Evolutionary conservation across 1,140 invertebrate genomes (phyloP).

Genomic region (Aradophagus sp.): DNA sequence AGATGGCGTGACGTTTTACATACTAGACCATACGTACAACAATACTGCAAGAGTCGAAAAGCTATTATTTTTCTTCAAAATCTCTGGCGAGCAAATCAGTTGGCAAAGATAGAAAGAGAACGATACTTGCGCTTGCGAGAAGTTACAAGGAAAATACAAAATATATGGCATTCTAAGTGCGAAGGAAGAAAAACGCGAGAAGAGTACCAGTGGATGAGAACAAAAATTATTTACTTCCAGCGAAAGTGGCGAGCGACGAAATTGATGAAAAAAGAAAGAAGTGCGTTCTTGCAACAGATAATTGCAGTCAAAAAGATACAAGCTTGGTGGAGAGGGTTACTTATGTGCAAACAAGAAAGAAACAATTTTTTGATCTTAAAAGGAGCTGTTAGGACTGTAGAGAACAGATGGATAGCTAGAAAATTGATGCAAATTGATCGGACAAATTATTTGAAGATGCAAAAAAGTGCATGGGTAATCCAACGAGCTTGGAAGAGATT

Average conservation of each 20-base stretch:
- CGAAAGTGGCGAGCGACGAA: conserved; percentile 72
- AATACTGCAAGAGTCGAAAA: conserved; percentile 33
- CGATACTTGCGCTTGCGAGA: conserved; percentile 61
- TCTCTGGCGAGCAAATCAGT: conserved; percentile 70
- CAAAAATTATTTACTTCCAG: conserved; percentile 62
- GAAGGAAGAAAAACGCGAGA: conserved; percentile 60
- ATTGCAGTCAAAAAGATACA: conserved; percentile 72
- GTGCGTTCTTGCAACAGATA: conserved; percentile 66
- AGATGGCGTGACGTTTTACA: conserved; percentile 69
- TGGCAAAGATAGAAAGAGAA: conserved; percentile 60
- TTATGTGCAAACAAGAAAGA: conserved; percentile 64
- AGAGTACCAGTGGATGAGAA: conserved; percentile 63
- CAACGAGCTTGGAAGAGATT: conserved; percentile 61
- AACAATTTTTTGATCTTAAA: conserved; percentile 67
- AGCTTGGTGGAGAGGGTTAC: conserved; percentile 67
- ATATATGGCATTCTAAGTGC: conserved; percentile 71
- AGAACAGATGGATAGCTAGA: conserved; percentile 56
- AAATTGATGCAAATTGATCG: conserved; percentile 33
- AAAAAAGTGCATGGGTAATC: conserved; percentile 40
- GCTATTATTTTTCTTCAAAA: conserved; percentile 70
- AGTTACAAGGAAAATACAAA: conserved; percentile 68
- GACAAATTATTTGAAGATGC: conserved; percentile 31
- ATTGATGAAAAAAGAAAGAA: conserved; percentile 65
- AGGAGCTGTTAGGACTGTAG: conserved; percentile 57
- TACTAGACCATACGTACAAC: conserved; percentile 34